Percentiles rank a stretch among this genome's conserved stretches.
phyloP scores from a whole-genome alignment of 2,888 invertebrate genomes.

The Stramonita haemastoma region DNA sequence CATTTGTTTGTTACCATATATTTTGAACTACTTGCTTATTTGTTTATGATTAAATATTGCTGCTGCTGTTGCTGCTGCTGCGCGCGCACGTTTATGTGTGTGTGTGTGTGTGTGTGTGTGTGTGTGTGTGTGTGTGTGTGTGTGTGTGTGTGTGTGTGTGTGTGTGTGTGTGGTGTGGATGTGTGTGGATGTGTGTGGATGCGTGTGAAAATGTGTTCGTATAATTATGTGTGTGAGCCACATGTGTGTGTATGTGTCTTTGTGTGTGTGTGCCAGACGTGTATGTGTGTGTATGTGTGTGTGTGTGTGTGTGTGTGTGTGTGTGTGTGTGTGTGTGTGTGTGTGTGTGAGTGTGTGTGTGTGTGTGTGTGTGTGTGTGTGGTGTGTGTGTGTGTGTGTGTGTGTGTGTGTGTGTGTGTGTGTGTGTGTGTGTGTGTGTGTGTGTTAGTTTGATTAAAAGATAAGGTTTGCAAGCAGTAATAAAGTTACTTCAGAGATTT shows the following conservation, averaged over 20 bases:
- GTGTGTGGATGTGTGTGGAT: background rate
- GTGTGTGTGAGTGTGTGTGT: background rate
- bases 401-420: background rate
- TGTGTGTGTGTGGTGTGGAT: background rate
- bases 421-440: background rate
- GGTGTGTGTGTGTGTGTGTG: background rate
- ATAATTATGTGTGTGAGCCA: too few relatives aligned
- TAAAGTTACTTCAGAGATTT: too few relatives aligned
- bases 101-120: background rate
- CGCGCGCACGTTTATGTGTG: background rate
- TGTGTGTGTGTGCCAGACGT: background rate
- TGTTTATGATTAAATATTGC: background rate
- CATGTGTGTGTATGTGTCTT: background rate
- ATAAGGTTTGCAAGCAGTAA: too few relatives aligned
- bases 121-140: background rate
- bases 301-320: too few relatives aligned
- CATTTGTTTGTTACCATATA: background rate
- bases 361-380: background rate
- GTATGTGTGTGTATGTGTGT: too few relatives aligned
- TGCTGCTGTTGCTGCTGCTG: background rate
- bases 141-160: background rate
- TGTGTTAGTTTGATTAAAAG: too few relatives aligned
- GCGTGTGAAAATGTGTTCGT: background rate
- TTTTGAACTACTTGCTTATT: background rate
- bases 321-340: background rate